Percentiles rank a stretch among this genome's conserved stretches.
Evolutionary conservation across 2,113 vertebrate species (phyloP).

Genomic region (Hippocampus guttulatus): DNA sequence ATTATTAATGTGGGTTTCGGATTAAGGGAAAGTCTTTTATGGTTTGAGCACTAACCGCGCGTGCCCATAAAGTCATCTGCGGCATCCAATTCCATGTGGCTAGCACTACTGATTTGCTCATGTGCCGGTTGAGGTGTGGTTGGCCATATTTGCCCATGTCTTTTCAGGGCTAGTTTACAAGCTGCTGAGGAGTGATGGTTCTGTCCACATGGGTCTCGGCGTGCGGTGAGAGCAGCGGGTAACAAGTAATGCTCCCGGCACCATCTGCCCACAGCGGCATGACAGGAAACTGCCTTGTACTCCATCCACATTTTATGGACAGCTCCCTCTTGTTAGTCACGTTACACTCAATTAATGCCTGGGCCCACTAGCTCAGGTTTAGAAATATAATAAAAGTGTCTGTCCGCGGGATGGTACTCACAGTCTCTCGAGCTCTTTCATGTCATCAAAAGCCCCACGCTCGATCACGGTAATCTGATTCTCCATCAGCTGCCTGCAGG

Average conservation of each 20-base stretch:
- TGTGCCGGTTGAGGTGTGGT: constrained; percentile 58
- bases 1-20: constrained; percentile 60
- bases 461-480: constrained; percentile 92
- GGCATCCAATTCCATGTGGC: constrained; percentile 49
- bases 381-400: constrained; percentile 23
- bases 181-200: constrained; percentile 52
- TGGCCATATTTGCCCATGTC: constrained; percentile 58
- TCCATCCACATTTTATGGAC: constrained; percentile 23
- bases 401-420: constrained; percentile 74
- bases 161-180: constrained; percentile 57
- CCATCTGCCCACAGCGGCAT: constrained; percentile 42
- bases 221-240: constrained; percentile 54
- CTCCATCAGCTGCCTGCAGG: constrained; percentile 95
- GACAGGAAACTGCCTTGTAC: constrained; percentile 45
- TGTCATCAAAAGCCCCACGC: constrained; percentile 92
- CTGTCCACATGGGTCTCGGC: constrained; percentile 60
- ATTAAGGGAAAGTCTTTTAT: constrained; percentile 48
- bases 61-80: constrained; percentile 57
- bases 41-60: constrained; percentile 46
- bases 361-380: constrained; percentile 23
- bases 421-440: constrained; percentile 98
- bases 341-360: constrained; percentile 23
- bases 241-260: constrained; percentile 49
- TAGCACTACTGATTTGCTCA: constrained; percentile 59
- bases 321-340: constrained; percentile 32